A percentile compares a stretch with the other conserved stretches of the same genome.
Conservation (phyloP, 2,113 vertebrate genomes). For the Rhinolophus ferrumequinum region DNA sequence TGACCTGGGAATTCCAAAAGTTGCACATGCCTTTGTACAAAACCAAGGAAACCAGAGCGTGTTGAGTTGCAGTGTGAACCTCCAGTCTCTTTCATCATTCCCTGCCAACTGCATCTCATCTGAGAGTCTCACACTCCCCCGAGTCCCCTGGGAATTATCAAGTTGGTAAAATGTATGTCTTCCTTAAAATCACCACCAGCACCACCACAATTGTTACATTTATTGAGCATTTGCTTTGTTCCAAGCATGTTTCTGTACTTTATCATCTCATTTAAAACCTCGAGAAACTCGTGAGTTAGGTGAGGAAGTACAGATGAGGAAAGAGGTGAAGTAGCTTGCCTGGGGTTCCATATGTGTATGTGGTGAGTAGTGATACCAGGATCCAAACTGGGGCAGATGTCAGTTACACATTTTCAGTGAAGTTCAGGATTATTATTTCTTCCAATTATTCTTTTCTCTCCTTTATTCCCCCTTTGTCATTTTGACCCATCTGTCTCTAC, state of each 20-base stretch:
- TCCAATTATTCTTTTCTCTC: not conserved
- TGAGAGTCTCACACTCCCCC: not conserved
- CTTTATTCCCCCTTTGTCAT: not conserved
- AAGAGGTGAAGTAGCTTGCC: not conserved
- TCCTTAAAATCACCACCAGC: not conserved
- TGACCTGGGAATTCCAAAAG: conserved; percentile 37
- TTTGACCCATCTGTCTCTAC: not conserved
- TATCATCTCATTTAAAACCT: not conserved
- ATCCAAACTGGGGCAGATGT: not conserved
- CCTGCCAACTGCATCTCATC: not conserved
- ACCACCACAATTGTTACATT: not conserved
- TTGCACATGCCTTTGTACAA: not conserved
- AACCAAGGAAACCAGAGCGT: not conserved
- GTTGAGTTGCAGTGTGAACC: not conserved
- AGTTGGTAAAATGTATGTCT: not conserved
- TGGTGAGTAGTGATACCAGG: not conserved
- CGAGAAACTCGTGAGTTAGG: not conserved
- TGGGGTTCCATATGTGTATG: not conserved
- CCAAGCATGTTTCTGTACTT: not conserved
- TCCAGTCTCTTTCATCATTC: not conserved
- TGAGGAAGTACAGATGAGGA: not conserved
- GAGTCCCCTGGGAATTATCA: not conserved
- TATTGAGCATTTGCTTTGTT: not conserved
- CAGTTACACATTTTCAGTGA: not conserved
- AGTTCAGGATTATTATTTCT: not conserved